phyloP scores from a whole-genome alignment of 1,140 invertebrate genomes.

The Diabrotica virgifera region DNA sequence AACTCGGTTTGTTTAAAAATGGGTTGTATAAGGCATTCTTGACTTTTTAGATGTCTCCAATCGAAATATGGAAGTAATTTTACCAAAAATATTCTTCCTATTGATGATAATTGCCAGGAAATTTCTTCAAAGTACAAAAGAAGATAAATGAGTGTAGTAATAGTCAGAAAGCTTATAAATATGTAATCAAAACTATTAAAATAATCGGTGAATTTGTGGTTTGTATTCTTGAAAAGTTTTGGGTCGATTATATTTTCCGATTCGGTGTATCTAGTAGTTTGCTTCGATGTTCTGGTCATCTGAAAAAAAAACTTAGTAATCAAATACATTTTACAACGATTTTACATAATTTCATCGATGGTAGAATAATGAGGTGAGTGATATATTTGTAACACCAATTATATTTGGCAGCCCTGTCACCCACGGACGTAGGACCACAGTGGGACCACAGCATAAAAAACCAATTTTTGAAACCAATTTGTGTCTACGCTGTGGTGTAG shows the following conservation, averaged over 20 bases:
- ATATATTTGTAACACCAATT: too few relatives aligned
- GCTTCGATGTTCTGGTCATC: background rate
- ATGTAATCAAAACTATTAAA: conserved; percentile 13
- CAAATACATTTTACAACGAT: too few relatives aligned
- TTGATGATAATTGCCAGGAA: conserved; percentile 58
- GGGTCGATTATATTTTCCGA: too few relatives aligned
- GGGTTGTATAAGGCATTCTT: conserved; percentile 63
- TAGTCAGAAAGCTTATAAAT: conserved; percentile 22
- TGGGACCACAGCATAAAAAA: too few relatives aligned
- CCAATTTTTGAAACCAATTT: too few relatives aligned
- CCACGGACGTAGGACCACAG: too few relatives aligned
- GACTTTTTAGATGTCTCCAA: conserved; percentile 75
- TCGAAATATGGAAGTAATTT: conserved; percentile 74
- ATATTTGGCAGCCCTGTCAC: too few relatives aligned
- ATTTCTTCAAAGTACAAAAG: conserved; percentile 50
- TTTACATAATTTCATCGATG: too few relatives aligned
- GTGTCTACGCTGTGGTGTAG: too few relatives aligned
- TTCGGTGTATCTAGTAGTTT: too few relatives aligned
- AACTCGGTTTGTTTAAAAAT: conserved; percentile 6
- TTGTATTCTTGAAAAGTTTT: too few relatives aligned
- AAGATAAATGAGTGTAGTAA: conserved; percentile 42
- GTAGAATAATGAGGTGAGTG: too few relatives aligned
- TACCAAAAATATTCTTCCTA: conserved; percentile 62
- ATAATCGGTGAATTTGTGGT: background rate
- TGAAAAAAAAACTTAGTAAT: conserved; percentile 20